Evolutionary conservation across 2,113 vertebrate species (phyloP).

Genomic region (Accipiter cooperii): DNA sequence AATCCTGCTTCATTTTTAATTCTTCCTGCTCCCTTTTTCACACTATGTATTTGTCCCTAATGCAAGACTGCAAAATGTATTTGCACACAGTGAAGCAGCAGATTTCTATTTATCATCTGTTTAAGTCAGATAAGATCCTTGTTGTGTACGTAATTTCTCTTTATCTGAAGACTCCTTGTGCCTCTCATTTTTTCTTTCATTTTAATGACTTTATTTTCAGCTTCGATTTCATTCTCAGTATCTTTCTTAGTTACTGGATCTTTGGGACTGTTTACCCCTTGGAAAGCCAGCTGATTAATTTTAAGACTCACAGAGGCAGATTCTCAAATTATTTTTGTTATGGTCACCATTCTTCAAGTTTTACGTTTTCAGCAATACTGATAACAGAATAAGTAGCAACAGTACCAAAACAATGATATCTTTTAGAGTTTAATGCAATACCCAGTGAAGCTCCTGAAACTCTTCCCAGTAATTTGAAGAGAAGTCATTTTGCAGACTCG

Average conservation of each 20-base stretch:
- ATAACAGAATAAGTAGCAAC: neutral
- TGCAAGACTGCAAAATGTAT: neutral
- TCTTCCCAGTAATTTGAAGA: neutral
- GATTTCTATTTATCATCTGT: constrained; percentile 43
- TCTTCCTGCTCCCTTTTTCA: neutral
- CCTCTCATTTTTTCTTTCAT: constrained; percentile 35
- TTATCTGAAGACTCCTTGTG: constrained; percentile 38
- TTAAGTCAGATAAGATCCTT: constrained; percentile 59
- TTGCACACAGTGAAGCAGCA: neutral
- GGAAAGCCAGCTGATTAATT: constrained; percentile 14
- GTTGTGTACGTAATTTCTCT: constrained; percentile 12
- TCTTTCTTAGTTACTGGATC: constrained; percentile 50
- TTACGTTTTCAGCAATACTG: neutral
- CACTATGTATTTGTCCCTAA: neutral
- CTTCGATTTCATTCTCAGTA: constrained; percentile 54
- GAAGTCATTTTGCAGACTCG: neutral
- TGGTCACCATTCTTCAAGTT: neutral
- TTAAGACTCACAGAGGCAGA: neutral
- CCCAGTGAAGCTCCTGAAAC: neutral
- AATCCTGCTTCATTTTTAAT: neutral
- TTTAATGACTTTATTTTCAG: constrained; percentile 63
- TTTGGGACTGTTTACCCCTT: neutral
- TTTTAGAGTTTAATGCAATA: neutral
- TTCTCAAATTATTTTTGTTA: constrained; percentile 16
- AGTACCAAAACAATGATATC: neutral